phyloP scores from a whole-genome alignment of 53 echinoderm and acorn worm genomes.

The Apostichopus leukothele region DNA sequence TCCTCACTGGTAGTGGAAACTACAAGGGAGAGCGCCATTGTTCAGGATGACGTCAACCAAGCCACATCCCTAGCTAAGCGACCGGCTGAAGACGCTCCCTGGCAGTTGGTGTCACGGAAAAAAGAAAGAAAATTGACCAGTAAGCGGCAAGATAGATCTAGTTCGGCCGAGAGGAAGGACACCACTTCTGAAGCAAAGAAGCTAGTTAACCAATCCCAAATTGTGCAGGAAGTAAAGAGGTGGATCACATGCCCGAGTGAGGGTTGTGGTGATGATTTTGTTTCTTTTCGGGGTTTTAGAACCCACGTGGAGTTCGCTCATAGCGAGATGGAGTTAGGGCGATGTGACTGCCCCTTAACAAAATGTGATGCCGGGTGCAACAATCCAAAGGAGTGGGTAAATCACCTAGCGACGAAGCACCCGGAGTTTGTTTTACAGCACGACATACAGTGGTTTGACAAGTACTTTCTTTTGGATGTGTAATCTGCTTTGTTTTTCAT shows the following conservation, averaged over 20 bases:
- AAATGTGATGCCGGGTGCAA: background rate
- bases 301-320: background rate
- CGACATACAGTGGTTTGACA: slow-evolving; percentile 20
- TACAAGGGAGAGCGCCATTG: too few species aligned
- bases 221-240: background rate
- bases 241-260: slow-evolving; percentile 17
- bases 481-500: background rate
- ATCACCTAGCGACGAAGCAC: background rate
- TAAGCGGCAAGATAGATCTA: too few species aligned
- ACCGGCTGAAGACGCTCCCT: background rate
- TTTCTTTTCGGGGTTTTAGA: background rate
- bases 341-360: slow-evolving; percentile 35
- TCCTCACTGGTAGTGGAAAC: background rate
- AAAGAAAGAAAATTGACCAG: background rate
- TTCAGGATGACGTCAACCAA: too few species aligned
- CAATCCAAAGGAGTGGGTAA: slow-evolving; percentile 14
- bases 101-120: background rate
- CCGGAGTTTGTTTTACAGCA: background rate
- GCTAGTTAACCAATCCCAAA: background rate
- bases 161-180: background rate
- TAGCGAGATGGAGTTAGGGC: background rate
- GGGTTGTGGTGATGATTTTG: background rate
- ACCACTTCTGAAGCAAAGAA: background rate
- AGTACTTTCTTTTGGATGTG: slow-evolving; percentile 13
- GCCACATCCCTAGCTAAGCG: background rate